These are phyloP conservation scores for Trachelus stipa DNA, from an alignment of 2,888 invertebrate species.

Conservation along the genomic window DNA sequence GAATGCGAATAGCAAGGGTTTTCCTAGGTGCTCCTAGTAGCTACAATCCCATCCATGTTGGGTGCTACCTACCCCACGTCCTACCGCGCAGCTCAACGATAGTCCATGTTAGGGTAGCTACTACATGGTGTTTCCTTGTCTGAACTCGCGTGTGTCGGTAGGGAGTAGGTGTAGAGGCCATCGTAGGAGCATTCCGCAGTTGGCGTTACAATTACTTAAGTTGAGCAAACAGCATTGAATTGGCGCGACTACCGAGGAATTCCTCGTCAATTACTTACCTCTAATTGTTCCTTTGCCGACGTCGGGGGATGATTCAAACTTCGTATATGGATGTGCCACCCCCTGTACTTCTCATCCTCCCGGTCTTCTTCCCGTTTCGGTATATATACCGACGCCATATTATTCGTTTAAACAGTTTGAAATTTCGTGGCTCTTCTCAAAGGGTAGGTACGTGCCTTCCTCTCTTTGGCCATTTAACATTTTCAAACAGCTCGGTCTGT, in stretches of 20 bases:
- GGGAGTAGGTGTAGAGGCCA: conserved; percentile 12
- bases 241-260: conserved; percentile 36
- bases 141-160: not conserved
- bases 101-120: not conserved
- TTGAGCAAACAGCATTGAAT: conserved; percentile 40
- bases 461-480: not conserved
- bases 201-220: conserved; percentile 47
- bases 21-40: not conserved
- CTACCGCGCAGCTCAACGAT: not conserved
- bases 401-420: conserved; percentile 25
- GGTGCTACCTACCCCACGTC: conserved; percentile 8
- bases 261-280: conserved; percentile 53
- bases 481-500: not conserved
- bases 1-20: conserved; percentile 37
- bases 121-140: not conserved
- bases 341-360: not conserved
- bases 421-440: conserved; percentile 14
- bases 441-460: not conserved
- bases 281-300: conserved; percentile 47
- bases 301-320: conserved; percentile 34
- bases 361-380: not conserved
- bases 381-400: conserved; percentile 11
- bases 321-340: conserved; percentile 20
- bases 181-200: conserved; percentile 38
- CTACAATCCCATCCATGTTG: conserved; percentile 5